Evolutionary conservation across 1,140 invertebrate genomes (phyloP).

Genomic region (Uloborus diversus): DNA sequence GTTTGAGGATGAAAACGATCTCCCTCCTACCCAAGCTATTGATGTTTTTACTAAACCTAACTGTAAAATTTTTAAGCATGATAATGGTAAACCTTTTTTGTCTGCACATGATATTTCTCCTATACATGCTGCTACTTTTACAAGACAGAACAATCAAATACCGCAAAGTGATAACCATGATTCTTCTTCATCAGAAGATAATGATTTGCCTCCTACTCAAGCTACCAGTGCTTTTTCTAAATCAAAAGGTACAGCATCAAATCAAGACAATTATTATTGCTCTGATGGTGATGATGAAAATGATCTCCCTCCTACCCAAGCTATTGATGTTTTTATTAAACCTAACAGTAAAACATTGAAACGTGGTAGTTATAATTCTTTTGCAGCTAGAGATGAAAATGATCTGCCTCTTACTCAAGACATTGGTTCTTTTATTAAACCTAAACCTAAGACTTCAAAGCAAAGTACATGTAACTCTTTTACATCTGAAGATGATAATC

Average conservation of each 20-base stretch:
- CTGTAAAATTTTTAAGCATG: background rate
- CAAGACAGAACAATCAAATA: too few species aligned
- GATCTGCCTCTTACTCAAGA: background rate
- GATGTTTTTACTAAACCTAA: background rate
- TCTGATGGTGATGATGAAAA: background rate
- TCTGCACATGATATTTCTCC: too few species aligned
- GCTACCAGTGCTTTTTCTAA: background rate
- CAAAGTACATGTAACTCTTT: too few species aligned
- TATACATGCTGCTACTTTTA: too few species aligned
- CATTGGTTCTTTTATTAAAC: too few species aligned
- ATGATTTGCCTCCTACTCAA: slow-evolving; percentile 4
- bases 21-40: background rate
- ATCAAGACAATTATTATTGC: background rate
- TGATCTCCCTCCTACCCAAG: background rate
- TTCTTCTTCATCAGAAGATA: background rate
- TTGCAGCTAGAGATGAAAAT: background rate
- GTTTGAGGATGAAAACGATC: background rate
- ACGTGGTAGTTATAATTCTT: too few species aligned
- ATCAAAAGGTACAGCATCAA: too few species aligned
- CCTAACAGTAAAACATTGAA: too few species aligned
- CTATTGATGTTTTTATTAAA: background rate
- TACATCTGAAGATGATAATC: too few species aligned
- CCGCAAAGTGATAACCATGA: too few species aligned
- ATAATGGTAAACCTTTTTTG: too few species aligned
- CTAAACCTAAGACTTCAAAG: too few species aligned